Percentiles rank a stretch among this genome's conserved stretches.
phyloP scores from a whole-genome alignment of 2,888 invertebrate genomes.

The Eledona agricola region DNA sequence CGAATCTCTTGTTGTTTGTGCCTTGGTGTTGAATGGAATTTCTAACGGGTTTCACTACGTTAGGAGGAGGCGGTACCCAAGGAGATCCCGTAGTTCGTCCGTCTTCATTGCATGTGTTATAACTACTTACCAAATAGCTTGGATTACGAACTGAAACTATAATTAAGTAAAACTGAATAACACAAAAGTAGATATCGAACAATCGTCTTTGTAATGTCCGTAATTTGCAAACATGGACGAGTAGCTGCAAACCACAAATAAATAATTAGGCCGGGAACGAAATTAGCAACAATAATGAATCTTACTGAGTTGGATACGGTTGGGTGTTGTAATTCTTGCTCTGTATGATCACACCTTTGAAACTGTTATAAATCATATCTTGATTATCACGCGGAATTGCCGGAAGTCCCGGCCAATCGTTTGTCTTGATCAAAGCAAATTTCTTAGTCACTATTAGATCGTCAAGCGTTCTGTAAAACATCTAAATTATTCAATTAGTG shows the following conservation, averaged over 20 bases:
- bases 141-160: conserved; percentile 4
- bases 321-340: background rate
- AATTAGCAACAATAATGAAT: no score
- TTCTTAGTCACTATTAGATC: conserved; percentile 7
- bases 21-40: no score
- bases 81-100: conserved; percentile 23
- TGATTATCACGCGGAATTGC: conserved; percentile 20
- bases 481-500: conserved; percentile 10
- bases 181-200: background rate
- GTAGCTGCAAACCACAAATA: background rate
- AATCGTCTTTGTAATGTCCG: background rate
- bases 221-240: background rate
- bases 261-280: conserved; percentile 1
- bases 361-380: conserved; percentile 25
- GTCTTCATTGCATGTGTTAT: conserved; percentile 16
- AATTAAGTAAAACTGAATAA: background rate
- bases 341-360: conserved; percentile 11
- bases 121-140: conserved; percentile 4
- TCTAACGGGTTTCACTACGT: background rate
- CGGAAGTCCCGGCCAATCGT: conserved; percentile 23
- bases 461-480: conserved; percentile 17
- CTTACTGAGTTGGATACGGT: no score
- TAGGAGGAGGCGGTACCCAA: background rate
- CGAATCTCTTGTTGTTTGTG: no score
- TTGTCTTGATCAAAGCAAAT: conserved; percentile 1